These are phyloP conservation scores for Chaenogobius annularis DNA, from an alignment of 2,113 vertebrate species.

Conservation along the genomic window DNA sequence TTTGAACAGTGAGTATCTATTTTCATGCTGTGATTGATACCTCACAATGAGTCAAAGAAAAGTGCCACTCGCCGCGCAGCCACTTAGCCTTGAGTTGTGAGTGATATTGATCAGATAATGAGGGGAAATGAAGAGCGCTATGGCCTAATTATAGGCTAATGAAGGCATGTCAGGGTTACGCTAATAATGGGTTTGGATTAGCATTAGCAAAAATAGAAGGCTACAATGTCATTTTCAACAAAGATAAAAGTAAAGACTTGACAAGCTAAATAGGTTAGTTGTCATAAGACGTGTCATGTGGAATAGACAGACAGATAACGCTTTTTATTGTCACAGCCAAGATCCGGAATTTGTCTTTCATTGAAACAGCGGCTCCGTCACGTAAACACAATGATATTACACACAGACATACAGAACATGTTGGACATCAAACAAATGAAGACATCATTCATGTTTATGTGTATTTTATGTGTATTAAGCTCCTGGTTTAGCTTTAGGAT, in stretches of 20 bases:
- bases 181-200: conserved; percentile 36
- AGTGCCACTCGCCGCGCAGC: conserved; percentile 22
- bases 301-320: too few relatives aligned
- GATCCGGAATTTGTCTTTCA: too few relatives aligned
- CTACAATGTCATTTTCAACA: conserved; percentile 5
- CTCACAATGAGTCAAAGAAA: conserved; percentile 48
- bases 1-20: conserved; percentile 33
- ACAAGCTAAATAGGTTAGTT: background rate
- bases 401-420: too few relatives aligned
- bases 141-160: conserved; percentile 59
- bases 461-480: too few relatives aligned
- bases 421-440: too few relatives aligned
- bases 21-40: conserved; percentile 59
- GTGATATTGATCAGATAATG: conserved; percentile 62
- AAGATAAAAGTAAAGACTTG: conserved; percentile 27
- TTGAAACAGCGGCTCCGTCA: too few relatives aligned
- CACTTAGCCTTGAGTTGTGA: conserved; percentile 50
- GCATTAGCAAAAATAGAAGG: conserved; percentile 16
- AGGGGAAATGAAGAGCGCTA: conserved; percentile 56
- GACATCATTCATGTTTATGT: too few relatives aligned
- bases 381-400: too few relatives aligned
- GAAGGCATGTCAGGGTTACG: conserved; percentile 27
- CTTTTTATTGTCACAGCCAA: too few relatives aligned
- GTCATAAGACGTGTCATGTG: background rate
- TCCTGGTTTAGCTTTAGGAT: too few relatives aligned